Base-by-base conservation (phyloP, 2,888 invertebrate genomes). In the Mechanitis messenoides region DNA sequence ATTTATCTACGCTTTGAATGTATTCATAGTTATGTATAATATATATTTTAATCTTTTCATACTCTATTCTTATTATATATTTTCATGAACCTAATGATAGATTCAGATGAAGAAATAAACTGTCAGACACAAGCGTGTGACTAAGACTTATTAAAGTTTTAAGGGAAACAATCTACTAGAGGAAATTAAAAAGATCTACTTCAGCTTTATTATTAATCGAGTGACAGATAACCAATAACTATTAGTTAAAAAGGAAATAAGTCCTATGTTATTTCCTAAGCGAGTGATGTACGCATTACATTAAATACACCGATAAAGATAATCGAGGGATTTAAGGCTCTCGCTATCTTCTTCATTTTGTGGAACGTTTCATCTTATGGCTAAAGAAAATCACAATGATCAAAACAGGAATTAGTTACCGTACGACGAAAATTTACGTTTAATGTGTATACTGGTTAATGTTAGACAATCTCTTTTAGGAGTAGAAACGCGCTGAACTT, bases 381-480 rank as follows among this genome's bases (percentile, higher is more conserved):
- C 78, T 77, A 74, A 66, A 74, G 77, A 74, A 80, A 78, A 84
- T 80, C 79, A 80, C 80, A 76, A 80, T 75, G 75, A 75, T 69
- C 68, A 67, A 65, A 71, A 71, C 66, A 66, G 74, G 69, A 71
- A 83, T 83, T 83, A 87, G 79, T 80, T 79, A 77, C 69, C 73
- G 72, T 73, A 85, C 82, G 80, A 81, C 78, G 83, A 83, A 86
- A 87, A 87, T 87, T 86, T 88, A 87, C 87, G 88, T 50, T 31
- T 50, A 31, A 28, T 50, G 47, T 50, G 88, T 81, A 81, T 83
- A 80, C 77, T 73, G 81, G 87, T 85, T 88, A 90, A 89, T 88
- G 87, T 88, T 83, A 77, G 76, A 84, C 86, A 87, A 88, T 88
- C 86, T 88, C 87, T 84, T 88, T 88, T 78, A 79, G 74, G 20